Evolutionary conservation across 2,797 vertebrate genomes (phyloP), one percentile per base, ranked within the genome.

Genomic region (Oreochromis grahami): DNA sequence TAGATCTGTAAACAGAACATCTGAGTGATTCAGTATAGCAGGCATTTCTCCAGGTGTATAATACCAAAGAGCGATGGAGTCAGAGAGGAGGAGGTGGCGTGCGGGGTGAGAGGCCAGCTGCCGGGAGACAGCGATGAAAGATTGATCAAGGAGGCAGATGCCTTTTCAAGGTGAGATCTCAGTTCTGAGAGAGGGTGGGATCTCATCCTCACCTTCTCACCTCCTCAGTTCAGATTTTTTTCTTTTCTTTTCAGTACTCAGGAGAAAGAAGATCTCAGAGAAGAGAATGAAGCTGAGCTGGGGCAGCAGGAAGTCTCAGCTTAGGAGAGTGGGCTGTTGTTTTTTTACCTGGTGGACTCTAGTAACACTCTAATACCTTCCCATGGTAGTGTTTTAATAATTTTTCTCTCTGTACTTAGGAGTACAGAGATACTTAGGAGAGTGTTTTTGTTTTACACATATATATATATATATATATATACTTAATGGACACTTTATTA

Each of bases 121-220:
- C 85, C 14, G 15, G 68, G 85, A 90, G 88, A 87, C 86, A 3
- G 53, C 19, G 51, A 86, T 93, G 93, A 94, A 94, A 93, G 89
- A 90, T 93, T 92, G 93, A 94, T 94, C 90, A 90, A 81, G 84
- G 84, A 85, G 85, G 77, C 83, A 14, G 76, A 70, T 80, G 87
- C 78, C 80, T 91, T 93, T 92, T 94, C 93, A 93, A 95, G 93
- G 93, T 94, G 92, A 92, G 91, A 86, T 92, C 81, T 93, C 85
- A 53, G 84, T 81, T 91, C 51, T 84, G 87, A 86, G 79, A 38
- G 78, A 83, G 51, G 78, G 79, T 88, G 83, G 81, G 81, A 83
- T 80, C 79, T 83, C 34, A 26, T 84, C 78, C 79, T 91, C 86
- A 82, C 87, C 86, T 88, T 14, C 82, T 89, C 84, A 86, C 86